Base-by-base conservation (phyloP, 1,140 invertebrate species). In the Acromyrmex echinatior region DNA sequence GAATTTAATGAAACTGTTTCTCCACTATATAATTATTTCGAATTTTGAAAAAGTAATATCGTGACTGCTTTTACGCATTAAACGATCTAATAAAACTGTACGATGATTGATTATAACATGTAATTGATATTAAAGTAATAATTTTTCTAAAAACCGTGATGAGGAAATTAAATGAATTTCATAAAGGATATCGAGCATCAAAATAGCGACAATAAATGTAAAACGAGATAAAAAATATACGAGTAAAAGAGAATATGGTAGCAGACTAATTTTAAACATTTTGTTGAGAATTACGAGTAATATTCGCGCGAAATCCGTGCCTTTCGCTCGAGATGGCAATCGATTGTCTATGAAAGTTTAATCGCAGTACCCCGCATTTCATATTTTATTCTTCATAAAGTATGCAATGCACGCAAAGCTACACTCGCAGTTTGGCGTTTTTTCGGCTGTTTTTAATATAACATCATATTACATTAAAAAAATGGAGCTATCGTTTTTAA, bases 321-420 rank as follows among this genome's bases (percentile, higher is more conserved):
- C n/a, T 58, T 39, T 21, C 25, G 71, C 49, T 85, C 45, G 58
- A 76, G 65, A 56, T 58, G 53, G 35, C 51, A 51, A 76, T 85
- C n/a, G 39, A 76, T 77, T 25, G 51, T 28, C 21, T 12, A 56
- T 81, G 21, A 86, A 87, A 82, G 28, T 73, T 73, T 82, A 65
- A 82, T 82, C 63, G 53, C 66, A 49, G 21, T 25, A 65, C 9
- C 21, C 25, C n/a, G 45, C 53, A 45, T 80, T 79, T 79, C 28
- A 60, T 21, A 70, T 63, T 86, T 81, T 81, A 51, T 21, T 51
- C 25, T 49, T 74, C 28, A 84, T 84, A 14, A 84, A 84, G 56
- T 84, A 82, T 82, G 80, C 53, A 84, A 39, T 2, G 14, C 56
- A 56, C 39, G 35, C 18, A 73, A 35, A 35, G n/a, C 18, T 45